These are phyloP conservation scores for Anas bernieri DNA, from an alignment of 2,797 vertebrate genomes.

Conservation along the genomic window DNA sequence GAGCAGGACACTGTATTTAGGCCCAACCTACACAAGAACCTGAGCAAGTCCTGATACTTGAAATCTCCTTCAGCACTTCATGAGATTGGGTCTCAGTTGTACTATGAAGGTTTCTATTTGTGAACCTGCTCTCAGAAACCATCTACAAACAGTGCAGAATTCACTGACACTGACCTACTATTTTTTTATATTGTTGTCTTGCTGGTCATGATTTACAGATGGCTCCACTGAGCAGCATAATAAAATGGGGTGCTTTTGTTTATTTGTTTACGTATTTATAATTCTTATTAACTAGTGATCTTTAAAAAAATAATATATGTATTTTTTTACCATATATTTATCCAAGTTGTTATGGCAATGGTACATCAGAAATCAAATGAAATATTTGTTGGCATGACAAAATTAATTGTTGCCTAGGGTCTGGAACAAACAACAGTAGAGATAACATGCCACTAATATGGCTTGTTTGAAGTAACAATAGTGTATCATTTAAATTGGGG, in stretches of 20 bases:
- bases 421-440: conserved; percentile 55
- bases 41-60: background rate
- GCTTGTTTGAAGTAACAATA: conserved; percentile 65
- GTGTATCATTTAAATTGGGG: conserved; percentile 42
- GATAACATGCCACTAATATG: conserved; percentile 53
- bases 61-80: background rate
- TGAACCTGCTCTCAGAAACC: background rate
- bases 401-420: conserved; percentile 71
- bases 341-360: conserved; percentile 50
- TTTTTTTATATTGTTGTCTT: background rate
- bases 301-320: background rate
- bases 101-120: background rate
- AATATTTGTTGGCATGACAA: conserved; percentile 63
- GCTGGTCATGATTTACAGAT: background rate
- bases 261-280: background rate
- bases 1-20: background rate
- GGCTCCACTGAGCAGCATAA: background rate
- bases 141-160: accelerated
- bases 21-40: background rate
- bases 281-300: conserved; percentile 2
- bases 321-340: conserved; percentile 52
- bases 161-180: background rate
- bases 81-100: background rate
- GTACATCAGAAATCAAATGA: conserved; percentile 58
- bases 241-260: background rate